Conservation (phyloP, 2,888 invertebrate species). For the Drosophila buzzatii region DNA sequence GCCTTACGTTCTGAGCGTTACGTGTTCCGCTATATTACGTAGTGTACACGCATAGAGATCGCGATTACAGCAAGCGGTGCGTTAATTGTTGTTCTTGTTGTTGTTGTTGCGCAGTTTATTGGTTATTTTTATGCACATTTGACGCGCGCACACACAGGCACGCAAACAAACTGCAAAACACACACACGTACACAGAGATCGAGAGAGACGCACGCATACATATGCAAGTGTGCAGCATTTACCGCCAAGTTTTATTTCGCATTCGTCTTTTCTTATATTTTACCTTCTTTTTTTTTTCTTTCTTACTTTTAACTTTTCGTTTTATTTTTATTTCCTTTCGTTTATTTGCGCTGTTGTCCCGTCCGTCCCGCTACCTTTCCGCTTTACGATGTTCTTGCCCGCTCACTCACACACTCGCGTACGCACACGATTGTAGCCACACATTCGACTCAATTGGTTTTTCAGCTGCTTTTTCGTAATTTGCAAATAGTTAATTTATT, state of each 20-base stretch:
- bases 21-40: conserved; percentile 51
- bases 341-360: conserved; percentile 54
- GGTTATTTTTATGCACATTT: conserved; percentile 64
- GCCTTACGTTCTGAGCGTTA: conserved; percentile 47
- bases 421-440: conserved; percentile 56
- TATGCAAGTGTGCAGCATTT: conserved; percentile 51
- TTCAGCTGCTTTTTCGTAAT: conserved; percentile 68
- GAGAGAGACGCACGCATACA: conserved; percentile 28
- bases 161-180: conserved; percentile 16
- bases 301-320: conserved; percentile 48
- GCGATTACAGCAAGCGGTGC: conserved; percentile 56
- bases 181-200: conserved; percentile 17
- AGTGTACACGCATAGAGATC: conserved; percentile 50
- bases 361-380: conserved; percentile 54
- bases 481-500: conserved; percentile 75
- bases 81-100: conserved; percentile 32
- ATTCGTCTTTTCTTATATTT: conserved; percentile 25
- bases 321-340: conserved; percentile 71
- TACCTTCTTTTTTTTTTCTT: conserved; percentile 46
- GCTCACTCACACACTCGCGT: conserved; percentile 50
- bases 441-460: conserved; percentile 66
- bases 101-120: conserved; percentile 59
- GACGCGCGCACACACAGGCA: conserved; percentile 34
- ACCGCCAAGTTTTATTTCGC: conserved; percentile 68
- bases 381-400: conserved; percentile 39